Base-by-base conservation (phyloP, 2,797 vertebrate species). In the Muraenolepis orangiensis region DNA sequence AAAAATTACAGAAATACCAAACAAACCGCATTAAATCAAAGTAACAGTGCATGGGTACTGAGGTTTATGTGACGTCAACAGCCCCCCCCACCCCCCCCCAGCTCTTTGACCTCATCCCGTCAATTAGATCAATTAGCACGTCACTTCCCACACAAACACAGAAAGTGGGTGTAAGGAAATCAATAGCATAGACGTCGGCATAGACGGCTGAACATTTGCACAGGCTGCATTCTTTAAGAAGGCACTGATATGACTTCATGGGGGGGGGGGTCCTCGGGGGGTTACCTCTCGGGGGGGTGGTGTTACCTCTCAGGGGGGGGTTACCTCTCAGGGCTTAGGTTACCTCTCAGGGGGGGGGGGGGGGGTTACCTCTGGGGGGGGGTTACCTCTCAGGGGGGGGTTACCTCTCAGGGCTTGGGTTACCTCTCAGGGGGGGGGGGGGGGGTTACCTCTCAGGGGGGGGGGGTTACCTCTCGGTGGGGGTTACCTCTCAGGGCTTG, bases 111-210 rank as follows among this genome's bases (percentile, higher is more conserved):
- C 8, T 8, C 32, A 70, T n/a, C 70, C 67, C 32, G 18, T 74
- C 74, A 40, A n/a, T 69, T 30, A 68, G 51, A 72, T 23, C 66
- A 76, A 86, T 81, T 75, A 75, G 74, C 67, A 71, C 11, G 11
- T 71, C 85, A 51, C 2, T 87, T 78, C 74, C 82, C 71, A 77
- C 57, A 72, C 14, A 57, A 76, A 78, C 86, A 81, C 81, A 77
- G 1, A 82, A 85, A 72, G 75, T 57, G 69, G 80, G 87, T 82
- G 78, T 74, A 70, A 77, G 78, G 72, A 84, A 83, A 88, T 89
- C 82, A 76, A 83, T 88, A 67, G 32, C 30, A 84, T 85, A 12
- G 83, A 18, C 29, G 29, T 30, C 29, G 64, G n/a, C n/a, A n/a
- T n/a, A n/a, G n/a, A n/a, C n/a, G n/a, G n/a, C n/a, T 66, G 5